Percentiles rank a stretch among this genome's conserved stretches.
Conservation (phyloP, 2,888 invertebrate genomes). For the Amphiduros pacificus region DNA sequence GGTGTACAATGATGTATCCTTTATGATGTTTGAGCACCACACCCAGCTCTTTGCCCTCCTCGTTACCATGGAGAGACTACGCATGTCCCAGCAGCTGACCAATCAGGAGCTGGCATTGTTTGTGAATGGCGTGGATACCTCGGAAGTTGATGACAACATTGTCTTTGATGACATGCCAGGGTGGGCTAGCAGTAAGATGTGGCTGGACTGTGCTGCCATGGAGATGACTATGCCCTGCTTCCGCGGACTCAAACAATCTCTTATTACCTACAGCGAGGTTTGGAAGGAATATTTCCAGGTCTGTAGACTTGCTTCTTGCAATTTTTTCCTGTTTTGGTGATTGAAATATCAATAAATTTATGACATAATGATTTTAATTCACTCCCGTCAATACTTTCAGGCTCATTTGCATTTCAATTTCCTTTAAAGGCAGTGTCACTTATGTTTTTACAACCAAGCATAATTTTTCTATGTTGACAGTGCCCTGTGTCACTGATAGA, state of each 20-base stretch:
- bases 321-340: no score
- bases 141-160: conserved; percentile 39
- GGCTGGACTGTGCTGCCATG: conserved; percentile 50
- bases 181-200: conserved; percentile 48
- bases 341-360: no score
- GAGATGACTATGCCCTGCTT: conserved; percentile 48
- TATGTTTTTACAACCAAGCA: no score
- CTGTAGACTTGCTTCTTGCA: not conserved
- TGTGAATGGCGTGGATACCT: conserved; percentile 52
- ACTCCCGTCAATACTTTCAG: no score
- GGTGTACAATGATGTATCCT: conserved; percentile 43
- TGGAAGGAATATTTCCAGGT: conserved; percentile 57
- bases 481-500: conserved; percentile 46
- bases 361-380: no score
- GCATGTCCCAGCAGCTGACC: conserved; percentile 42
- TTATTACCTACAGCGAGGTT: conserved; percentile 38
- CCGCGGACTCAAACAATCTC: conserved; percentile 45
- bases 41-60: conserved; percentile 46
- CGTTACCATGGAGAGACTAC: conserved; percentile 49
- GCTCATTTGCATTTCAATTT: no score
- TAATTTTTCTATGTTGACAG: conserved; percentile 33
- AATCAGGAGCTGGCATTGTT: conserved; percentile 51
- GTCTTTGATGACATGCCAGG: conserved; percentile 46
- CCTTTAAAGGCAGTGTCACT: no score
- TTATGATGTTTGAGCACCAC: conserved; percentile 56